Percentiles rank a stretch among this genome's conserved stretches.
Evolutionary conservation across 2,113 vertebrate genomes (phyloP).

Genomic region (Hemiprocne comata): DNA sequence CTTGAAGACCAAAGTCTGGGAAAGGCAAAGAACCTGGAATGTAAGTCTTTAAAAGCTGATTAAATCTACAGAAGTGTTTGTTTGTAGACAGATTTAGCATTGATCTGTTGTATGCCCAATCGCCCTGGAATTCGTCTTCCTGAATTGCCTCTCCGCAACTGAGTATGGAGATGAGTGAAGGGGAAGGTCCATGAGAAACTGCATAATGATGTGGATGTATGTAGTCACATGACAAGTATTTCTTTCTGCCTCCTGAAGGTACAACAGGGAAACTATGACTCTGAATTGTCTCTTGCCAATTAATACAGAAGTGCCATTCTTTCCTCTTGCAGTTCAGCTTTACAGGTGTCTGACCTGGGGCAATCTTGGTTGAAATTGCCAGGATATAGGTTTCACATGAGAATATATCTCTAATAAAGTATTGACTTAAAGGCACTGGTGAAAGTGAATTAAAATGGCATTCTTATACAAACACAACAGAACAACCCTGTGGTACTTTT

Average conservation of each 20-base stretch:
- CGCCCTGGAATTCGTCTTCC: not conserved
- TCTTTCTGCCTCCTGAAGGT: not conserved
- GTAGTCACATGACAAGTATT: not conserved
- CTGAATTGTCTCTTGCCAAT: not conserved
- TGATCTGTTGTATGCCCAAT: not conserved
- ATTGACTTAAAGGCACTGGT: not conserved
- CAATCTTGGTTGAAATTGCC: not conserved
- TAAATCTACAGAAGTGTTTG: not conserved
- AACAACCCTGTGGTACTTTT: not conserved
- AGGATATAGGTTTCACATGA: slow-evolving; percentile 44
- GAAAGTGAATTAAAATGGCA: slow-evolving; percentile 56
- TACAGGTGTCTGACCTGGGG: slow-evolving; percentile 62
- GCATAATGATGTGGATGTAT: not conserved
- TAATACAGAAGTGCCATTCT: slow-evolving; percentile 17
- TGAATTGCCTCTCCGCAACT: not conserved
- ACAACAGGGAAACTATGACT: not conserved
- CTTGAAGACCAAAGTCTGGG: not conserved
- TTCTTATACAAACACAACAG: slow-evolving; percentile 56
- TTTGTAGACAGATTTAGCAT: not conserved
- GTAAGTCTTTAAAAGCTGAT: not conserved
- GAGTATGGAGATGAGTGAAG: not conserved
- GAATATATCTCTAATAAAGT: slow-evolving; percentile 8
- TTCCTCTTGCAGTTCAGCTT: not conserved
- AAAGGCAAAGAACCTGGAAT: not conserved
- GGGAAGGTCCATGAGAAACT: not conserved